These are phyloP conservation scores for Melanotaenia parkinsoni DNA, from an alignment of 2,797 vertebrate species.

Conservation along the genomic window DNA sequence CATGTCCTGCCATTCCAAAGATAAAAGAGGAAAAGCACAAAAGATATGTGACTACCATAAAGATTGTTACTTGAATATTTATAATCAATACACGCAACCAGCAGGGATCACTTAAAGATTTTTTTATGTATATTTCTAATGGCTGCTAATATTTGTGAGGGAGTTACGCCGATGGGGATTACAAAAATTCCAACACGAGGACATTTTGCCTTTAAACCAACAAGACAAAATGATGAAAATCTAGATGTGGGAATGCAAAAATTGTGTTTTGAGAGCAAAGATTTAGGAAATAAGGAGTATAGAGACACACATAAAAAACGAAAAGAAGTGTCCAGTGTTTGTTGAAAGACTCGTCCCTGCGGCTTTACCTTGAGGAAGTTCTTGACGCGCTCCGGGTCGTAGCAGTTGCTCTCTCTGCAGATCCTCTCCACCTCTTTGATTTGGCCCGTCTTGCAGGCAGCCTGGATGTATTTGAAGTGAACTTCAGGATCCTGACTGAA, in stretches of 20 bases:
- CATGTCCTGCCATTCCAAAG: constrained; percentile 95
- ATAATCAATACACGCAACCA: constrained; percentile 42
- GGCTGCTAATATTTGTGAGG: neutral
- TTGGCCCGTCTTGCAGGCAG: constrained; percentile 96
- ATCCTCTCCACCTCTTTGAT: constrained; percentile 99
- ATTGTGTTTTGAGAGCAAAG: neutral
- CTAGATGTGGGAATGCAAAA: neutral
- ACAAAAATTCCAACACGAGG: neutral
- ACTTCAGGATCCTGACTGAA: constrained; percentile 98
- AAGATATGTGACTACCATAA: constrained; percentile 90
- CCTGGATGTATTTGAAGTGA: constrained; percentile 98
- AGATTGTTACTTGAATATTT: constrained; percentile 68
- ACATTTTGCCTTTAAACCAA: neutral
- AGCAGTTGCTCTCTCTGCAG: constrained; percentile 97
- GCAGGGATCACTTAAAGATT: neutral
- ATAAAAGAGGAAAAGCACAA: constrained; percentile 92
- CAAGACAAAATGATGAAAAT: neutral
- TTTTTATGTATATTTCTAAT: neutral
- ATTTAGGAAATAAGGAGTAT: neutral
- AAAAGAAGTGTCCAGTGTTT: neutral
- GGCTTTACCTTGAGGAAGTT: constrained; percentile 94
- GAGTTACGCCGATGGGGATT: neutral
- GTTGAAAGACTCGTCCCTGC: constrained; percentile 10
- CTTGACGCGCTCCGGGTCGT: constrained; percentile 95
- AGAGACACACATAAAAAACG: neutral